Evolutionary conservation across 2,113 vertebrate species (phyloP), one percentile per base, ranked within the genome.

Genomic region (Calidris pugnax): DNA sequence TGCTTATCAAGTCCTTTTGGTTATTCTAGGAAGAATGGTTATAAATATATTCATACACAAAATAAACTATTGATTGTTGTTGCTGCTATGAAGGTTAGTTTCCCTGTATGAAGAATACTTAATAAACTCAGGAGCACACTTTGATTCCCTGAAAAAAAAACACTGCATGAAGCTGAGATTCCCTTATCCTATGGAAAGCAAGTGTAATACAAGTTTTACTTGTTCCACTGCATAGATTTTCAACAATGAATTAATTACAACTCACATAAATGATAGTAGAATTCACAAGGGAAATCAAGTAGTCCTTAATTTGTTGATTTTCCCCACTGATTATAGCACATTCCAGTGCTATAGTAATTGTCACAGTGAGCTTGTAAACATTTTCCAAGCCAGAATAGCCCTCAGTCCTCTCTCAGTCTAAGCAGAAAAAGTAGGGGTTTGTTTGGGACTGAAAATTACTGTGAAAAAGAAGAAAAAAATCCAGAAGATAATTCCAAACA

Each of bases 211-310:
- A 84, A 76, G 57, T 91, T 89, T 85, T 76, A 66, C 80, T 91
- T 83, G 89, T 95, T 93, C 67, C 67, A 86, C 88, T 87, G 75
- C 56, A 64, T 12, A 89, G 89, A 95, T 91, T 96, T 95, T 88
- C 85, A 92, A 75, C 62, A 68, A 96, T 76, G 39, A 87, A 90
- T 95, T 98, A 98, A 98, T 98, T 98, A 97, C 95, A 96, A 95
- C 95, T 97, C 96, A 95, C 55, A 96, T 96, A 98, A 98, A 97
- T 96, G 94, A 97, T 94, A 95, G 89, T 53, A 94, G 94, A 95
- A 97, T 97, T 95, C 83, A 2, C 88, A 74, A 95, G 97, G 96
- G 97, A 98, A 98, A 97, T 97, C 97, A 97, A 95, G 92, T 73
- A 82, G 85, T 96, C 89, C 90, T 96, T 94, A 83, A 85, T 97